Conservation (phyloP, 1,140 invertebrate genomes). For the Chrysomallon squamiferum region DNA sequence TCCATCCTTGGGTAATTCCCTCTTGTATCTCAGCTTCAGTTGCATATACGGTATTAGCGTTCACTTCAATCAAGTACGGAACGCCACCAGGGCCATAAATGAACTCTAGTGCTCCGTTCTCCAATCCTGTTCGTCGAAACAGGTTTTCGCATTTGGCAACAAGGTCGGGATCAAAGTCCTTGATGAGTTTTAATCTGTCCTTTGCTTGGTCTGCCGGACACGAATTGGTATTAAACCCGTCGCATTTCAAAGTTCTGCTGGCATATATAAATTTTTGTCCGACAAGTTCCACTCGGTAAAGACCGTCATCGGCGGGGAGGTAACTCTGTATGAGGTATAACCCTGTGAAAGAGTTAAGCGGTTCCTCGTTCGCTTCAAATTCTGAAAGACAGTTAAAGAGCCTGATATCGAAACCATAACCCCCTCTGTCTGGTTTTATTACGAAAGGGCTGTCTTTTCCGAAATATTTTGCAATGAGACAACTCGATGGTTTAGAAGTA, state of each 20-base stretch:
- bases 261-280: neutral
- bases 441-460: neutral
- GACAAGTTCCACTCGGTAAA: constrained; percentile 2
- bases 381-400: neutral
- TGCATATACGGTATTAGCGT: neutral
- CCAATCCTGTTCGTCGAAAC: neutral
- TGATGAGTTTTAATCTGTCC: neutral
- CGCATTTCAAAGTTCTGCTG: neutral
- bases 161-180: neutral
- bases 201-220: neutral
- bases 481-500: neutral
- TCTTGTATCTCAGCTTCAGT: neutral
- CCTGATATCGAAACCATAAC: neutral
- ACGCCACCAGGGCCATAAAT: constrained; percentile 2
- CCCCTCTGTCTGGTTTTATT: constrained; percentile 3
- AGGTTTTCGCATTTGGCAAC: neutral
- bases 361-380: constrained; percentile 1
- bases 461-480: neutral
- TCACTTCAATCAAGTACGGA: constrained; percentile 1
- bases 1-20: neutral
- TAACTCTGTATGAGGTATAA: constrained; percentile 1
- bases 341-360: neutral
- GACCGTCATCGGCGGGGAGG: neutral
- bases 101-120: constrained; percentile 1
- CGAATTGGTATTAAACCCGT: neutral